Evolutionary conservation across 2,797 vertebrate genomes (phyloP), one percentile per base, ranked within the genome.

Genomic region (Cynodonichthys magdalenae): DNA sequence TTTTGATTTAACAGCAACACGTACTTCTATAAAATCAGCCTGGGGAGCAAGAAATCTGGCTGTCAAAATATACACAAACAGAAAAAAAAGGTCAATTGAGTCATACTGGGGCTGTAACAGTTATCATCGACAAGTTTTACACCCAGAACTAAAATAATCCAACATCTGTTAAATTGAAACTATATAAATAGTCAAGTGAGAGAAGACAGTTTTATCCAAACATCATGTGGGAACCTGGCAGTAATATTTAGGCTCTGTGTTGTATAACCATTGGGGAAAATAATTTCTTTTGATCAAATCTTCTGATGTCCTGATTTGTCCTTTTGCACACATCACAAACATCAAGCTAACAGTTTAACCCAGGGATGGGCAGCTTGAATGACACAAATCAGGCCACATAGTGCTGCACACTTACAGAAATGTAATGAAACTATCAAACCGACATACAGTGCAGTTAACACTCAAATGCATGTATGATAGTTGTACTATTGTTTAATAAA

Each of bases 31-130:
- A 52, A 81, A 81, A 71, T 78, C 66, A 70, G 74, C 66, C 75
- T 58, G 48, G 53, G 59, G 71, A 83, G 80, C 63, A 29, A 34
- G 65, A 82, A 65, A 83, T 82, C 69, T 44, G 27, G 58, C 55
- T 72, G 63, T 67, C 36, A 78, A 86, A 85, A 86, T 77, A 84
- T 83, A 77, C 67, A 59, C 57, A 47, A 77, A 59, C 51, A 64
- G 59, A 74, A n/a, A 49, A 34, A 72, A 20, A 58, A 68, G 63
- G 18, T 39, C 0, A 14, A 36, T 12, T 39, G 11, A 39, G 34
- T 36, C 34, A 36, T 36, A 36, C 34, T 31, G 29, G 8, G 29
- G 2, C 29, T 31, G 2, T 34, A 7, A 34, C 7, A 34, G 31
- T 34, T 34, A 34, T 34, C 7, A 34, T 8, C 9, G 9, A 3